Evolutionary conservation across 2,797 vertebrate species (phyloP).

Genomic region (Zonotrichia albicollis): DNA sequence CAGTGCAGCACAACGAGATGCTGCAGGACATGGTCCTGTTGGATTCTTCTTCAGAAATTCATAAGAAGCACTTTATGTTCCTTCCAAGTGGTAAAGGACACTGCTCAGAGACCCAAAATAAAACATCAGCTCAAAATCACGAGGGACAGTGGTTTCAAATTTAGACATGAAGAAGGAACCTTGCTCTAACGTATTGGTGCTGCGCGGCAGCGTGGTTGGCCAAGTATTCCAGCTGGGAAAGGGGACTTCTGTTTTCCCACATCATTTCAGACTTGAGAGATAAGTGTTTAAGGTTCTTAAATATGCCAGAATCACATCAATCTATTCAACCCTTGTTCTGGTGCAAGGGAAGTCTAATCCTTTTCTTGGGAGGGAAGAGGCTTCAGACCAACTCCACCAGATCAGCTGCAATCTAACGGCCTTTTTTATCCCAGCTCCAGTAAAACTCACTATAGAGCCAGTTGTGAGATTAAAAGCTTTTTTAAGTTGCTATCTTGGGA

Average conservation of each 20-base stretch:
- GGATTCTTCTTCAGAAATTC: neutral
- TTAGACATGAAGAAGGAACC: neutral
- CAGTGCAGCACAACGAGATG: neutral
- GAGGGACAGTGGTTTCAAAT: neutral
- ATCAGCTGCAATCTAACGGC: constrained; percentile 62
- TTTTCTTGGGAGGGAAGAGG: constrained; percentile 10
- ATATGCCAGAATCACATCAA: neutral
- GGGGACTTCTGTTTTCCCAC: neutral
- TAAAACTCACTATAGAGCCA: constrained; percentile 67
- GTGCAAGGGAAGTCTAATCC: neutral
- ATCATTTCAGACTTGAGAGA: constrained; percentile 9
- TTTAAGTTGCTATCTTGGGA: constrained; percentile 82
- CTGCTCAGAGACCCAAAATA: neutral
- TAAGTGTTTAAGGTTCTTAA: neutral
- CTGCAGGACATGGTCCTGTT: neutral
- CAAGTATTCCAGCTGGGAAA: neutral
- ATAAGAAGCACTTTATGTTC: neutral
- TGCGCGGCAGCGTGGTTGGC: neutral
- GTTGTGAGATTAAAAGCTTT: constrained; percentile 77
- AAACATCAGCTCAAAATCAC: neutral
- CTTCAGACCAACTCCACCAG: constrained; percentile 50
- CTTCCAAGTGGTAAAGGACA: neutral
- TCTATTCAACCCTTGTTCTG: neutral
- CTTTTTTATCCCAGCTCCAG: constrained; percentile 70
- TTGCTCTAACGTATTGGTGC: neutral